A percentile compares a stretch with the other conserved stretches of the same genome.
phyloP scores from a whole-genome alignment of 1,140 invertebrate species.

The Metaphire vulgaris region DNA sequence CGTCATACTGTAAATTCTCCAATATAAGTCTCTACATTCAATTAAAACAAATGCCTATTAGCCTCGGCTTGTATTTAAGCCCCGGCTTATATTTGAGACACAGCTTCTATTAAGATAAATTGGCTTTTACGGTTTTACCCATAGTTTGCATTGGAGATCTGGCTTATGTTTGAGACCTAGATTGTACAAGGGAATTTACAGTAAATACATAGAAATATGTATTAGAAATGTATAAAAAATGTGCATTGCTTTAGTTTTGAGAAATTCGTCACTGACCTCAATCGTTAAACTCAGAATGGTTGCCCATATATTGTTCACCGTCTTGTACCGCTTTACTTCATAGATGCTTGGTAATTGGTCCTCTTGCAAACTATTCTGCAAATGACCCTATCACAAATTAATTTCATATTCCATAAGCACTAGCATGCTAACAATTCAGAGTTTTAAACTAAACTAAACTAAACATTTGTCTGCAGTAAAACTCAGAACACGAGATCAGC shows the following conservation, averaged over 20 bases:
- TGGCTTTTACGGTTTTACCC: neutral
- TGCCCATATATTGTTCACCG: neutral
- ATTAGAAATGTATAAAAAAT: neutral
- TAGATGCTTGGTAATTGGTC: neutral
- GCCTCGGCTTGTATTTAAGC: too few relatives aligned
- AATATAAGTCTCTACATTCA: too few relatives aligned
- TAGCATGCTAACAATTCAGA: too few relatives aligned
- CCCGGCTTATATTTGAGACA: neutral
- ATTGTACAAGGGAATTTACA: neutral
- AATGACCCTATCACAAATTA: neutral
- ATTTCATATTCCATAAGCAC: too few relatives aligned
- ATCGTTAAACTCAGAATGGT: neutral
- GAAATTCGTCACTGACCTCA: neutral
- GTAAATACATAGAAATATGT: neutral
- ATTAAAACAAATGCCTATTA: too few relatives aligned
- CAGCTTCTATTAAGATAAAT: neutral
- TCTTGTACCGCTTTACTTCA: neutral
- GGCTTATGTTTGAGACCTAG: neutral
- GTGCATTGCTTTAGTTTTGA: neutral
- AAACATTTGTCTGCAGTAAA: too few relatives aligned
- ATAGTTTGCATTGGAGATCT: neutral
- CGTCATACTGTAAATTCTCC: too few relatives aligned
- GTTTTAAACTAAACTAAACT: too few relatives aligned
- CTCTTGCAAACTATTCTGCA: neutral
- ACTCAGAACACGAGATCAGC: too few relatives aligned